Evolutionary conservation across 2,888 invertebrate species (phyloP).

Genomic region (Argynnis bischoffii): DNA sequence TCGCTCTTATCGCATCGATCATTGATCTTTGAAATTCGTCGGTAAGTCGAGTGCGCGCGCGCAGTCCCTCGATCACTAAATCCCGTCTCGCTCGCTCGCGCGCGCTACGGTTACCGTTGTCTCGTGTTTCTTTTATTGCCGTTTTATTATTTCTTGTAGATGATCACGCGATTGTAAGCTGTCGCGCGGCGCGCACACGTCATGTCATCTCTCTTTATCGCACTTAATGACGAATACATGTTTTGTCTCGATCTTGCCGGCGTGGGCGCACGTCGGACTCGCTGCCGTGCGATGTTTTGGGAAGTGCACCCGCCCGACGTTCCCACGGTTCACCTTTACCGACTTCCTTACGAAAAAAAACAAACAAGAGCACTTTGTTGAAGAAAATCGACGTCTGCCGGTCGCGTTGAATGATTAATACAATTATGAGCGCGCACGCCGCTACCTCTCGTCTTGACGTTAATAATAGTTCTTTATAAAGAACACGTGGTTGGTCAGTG

Average conservation of each 20-base stretch:
- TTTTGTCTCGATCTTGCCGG: slow-evolving; percentile 60
- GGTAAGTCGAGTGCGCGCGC: slow-evolving; percentile 78
- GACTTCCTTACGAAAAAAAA: slow-evolving; percentile 82
- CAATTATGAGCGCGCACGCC: slow-evolving; percentile 79
- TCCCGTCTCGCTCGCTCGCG: slow-evolving; percentile 70
- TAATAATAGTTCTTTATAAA: slow-evolving; percentile 77
- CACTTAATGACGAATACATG: slow-evolving; percentile 37
- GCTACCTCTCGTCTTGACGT: slow-evolving; percentile 68
- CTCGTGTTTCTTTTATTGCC: slow-evolving; percentile 81
- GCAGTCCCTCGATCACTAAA: slow-evolving; percentile 65
- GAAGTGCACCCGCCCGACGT: slow-evolving; percentile 82
- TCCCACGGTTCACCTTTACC: slow-evolving; percentile 82
- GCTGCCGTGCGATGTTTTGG: slow-evolving; percentile 83
- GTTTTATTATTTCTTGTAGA: slow-evolving; percentile 83
- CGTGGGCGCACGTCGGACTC: slow-evolving; percentile 74
- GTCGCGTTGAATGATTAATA: slow-evolving; percentile 81
- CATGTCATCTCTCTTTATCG: slow-evolving; percentile 60
- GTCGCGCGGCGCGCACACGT: slow-evolving; percentile 81
- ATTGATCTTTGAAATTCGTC: slow-evolving; percentile 81
- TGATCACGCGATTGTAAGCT: slow-evolving; percentile 82
- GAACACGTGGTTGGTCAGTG: slow-evolving; percentile 68
- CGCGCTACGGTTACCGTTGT: slow-evolving; percentile 67
- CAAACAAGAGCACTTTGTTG: slow-evolving; percentile 82
- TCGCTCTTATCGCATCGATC: slow-evolving; percentile 77
- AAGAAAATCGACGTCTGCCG: slow-evolving; percentile 82